Conservation (phyloP, 2,113 vertebrate genomes). For the Peromyscus leucopus region DNA sequence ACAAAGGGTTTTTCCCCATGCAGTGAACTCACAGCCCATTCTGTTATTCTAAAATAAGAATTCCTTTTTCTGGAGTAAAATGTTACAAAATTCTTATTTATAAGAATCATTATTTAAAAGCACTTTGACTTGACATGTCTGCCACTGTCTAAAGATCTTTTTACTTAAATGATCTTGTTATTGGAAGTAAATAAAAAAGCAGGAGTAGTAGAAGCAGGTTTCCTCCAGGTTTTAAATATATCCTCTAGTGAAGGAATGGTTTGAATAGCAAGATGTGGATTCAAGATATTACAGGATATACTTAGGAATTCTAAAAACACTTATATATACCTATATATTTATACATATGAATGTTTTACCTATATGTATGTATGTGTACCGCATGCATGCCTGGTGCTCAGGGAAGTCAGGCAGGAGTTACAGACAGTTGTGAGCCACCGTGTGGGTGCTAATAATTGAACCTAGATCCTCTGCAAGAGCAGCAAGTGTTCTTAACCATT, state of each 20-base stretch:
- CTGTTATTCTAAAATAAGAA: neutral
- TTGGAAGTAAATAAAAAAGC: conserved; percentile 35
- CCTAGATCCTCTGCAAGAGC: neutral
- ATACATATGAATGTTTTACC: neutral
- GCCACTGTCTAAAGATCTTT: neutral
- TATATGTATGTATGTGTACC: neutral
- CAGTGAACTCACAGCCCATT: neutral
- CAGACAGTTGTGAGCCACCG: neutral
- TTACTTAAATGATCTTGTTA: conserved; percentile 23
- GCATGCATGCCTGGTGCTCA: neutral
- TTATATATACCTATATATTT: neutral
- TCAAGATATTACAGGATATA: neutral
- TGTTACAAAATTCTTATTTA: conserved; percentile 10
- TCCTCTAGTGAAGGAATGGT: neutral
- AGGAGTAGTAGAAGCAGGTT: neutral
- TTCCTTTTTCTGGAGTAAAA: neutral
- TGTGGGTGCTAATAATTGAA: neutral
- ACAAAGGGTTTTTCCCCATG: neutral
- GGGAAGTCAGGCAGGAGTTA: neutral
- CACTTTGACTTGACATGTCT: neutral
- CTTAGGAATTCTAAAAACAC: neutral
- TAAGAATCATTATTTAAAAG: neutral
- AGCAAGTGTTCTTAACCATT: neutral
- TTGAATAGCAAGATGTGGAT: conserved; percentile 24
- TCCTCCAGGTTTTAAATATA: neutral